A percentile compares a stretch with the other conserved stretches of the same genome.
These are phyloP conservation scores for Paramormyrops hopkinsi DNA, from an alignment of 2,797 vertebrate genomes.

Conservation along the genomic window DNA sequence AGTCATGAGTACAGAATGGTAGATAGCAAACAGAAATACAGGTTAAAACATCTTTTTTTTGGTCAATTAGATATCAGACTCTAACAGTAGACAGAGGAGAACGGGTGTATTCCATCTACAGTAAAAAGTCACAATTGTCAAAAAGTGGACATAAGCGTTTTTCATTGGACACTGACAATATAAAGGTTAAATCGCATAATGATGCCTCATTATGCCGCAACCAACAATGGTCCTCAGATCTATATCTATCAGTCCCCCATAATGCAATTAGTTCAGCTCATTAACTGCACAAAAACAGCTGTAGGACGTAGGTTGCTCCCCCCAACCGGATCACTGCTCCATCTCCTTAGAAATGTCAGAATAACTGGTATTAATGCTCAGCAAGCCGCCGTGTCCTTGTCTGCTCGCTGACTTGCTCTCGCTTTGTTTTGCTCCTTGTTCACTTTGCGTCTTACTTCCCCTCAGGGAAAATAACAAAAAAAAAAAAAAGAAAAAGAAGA, in stretches of 20 bases:
- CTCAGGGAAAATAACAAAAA: not conserved
- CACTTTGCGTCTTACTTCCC: not conserved
- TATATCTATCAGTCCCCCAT: not conserved
- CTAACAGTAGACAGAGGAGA: not conserved
- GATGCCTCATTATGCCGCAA: not conserved
- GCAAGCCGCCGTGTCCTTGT: not conserved
- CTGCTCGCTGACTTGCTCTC: not conserved
- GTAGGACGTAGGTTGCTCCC: not conserved
- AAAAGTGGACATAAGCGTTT: not conserved
- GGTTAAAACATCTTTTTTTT: not conserved
- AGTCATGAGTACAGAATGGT: not conserved
- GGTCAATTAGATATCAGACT: not conserved
- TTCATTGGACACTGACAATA: not conserved
- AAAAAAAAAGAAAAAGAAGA: not conserved
- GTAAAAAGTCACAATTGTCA: not conserved
- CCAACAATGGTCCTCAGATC: not conserved
- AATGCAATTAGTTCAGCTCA: constrained; percentile 6
- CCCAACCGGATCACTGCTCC: not conserved
- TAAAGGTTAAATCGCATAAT: not conserved
- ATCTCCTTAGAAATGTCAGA: constrained; percentile 1
- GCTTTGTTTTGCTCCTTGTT: not conserved
- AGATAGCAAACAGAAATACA: not conserved
- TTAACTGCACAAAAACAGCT: not conserved
- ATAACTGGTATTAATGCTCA: constrained; percentile 1
- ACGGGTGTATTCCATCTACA: not conserved